Evolutionary conservation across 2,888 invertebrate genomes (phyloP).

Genomic region (Epirrhoe tristata): DNA sequence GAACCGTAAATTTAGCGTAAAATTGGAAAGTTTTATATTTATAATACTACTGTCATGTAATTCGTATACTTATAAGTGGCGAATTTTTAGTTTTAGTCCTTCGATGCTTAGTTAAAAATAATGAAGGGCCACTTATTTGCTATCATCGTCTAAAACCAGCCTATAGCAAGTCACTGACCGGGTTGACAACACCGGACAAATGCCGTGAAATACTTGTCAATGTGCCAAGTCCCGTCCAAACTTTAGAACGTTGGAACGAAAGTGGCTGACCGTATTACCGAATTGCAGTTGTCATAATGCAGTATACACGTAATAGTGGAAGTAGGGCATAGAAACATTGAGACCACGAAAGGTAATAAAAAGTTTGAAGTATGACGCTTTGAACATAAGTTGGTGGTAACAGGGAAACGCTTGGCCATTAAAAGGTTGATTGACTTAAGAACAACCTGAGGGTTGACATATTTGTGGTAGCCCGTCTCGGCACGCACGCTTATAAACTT

Average conservation of each 20-base stretch:
- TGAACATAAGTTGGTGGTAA: background rate
- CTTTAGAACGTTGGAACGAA: conserved; percentile 37
- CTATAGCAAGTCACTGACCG: conserved; percentile 65
- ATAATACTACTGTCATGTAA: background rate
- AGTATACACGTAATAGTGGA: conserved; percentile 45
- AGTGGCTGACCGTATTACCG: conserved; percentile 54
- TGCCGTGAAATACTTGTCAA: conserved; percentile 76
- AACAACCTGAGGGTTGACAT: background rate
- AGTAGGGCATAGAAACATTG: conserved; percentile 29
- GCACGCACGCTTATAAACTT: background rate
- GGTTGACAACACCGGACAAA: conserved; percentile 69
- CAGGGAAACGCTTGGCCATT: background rate
- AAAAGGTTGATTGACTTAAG: conserved; percentile 2
- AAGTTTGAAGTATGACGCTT: background rate
- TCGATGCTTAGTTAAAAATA: background rate
- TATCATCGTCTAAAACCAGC: conserved; percentile 46
- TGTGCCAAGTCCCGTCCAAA: conserved; percentile 64
- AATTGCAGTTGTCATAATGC: conserved; percentile 64
- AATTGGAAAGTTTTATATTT: background rate
- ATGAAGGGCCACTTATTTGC: background rate
- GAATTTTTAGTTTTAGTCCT: background rate
- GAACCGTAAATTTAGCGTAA: background rate
- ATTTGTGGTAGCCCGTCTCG: background rate
- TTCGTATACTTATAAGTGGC: background rate
- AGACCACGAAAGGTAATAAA: background rate